Evolutionary conservation across 2,113 vertebrate species (phyloP), one percentile per base, ranked within the genome.

Genomic region (Lucifuga dentata): DNA sequence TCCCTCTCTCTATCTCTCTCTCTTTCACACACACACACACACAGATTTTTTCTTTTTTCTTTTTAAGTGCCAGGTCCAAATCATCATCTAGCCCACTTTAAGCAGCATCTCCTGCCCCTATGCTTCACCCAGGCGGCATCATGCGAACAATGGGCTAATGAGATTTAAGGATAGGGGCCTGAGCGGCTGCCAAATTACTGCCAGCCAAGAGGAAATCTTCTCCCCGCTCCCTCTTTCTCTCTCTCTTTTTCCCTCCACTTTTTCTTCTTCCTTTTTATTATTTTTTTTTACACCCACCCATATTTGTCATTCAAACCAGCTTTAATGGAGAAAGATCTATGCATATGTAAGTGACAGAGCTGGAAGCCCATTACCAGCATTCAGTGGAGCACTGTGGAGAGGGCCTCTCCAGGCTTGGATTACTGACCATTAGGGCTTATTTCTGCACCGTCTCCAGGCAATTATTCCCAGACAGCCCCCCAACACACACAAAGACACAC

Each of bases 111-210:
- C 71, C 51, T 84, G 90, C 88, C 75, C 73, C 76, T 46, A 24
- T 53, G 46, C 59, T 73, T 80, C 80, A 81, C 71, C 80, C 71
- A 76, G 76, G 57, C 92, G 84, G 90, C 93, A 88, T 92, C 94
- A 94, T 90, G 74, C 11, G 71, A 87, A 95, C 94, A 94, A 95
- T 93, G 74, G 78, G 80, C 86, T 90, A 88, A 90, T 91, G 86
- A 90, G 84, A 89, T 90, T 89, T 87, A 89, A 91, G 78, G 78
- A 91, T 72, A 83, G 78, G 78, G 63, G 67, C 74, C 72, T 65
- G 80, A 88, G 77, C 71, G 68, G 50, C 84, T 86, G 85, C 85
- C 89, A 91, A 86, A 89, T 91, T 86, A 89, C 87, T 86, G 83
- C 86, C 77, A 89, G 76, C 79, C 64, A 63, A 77, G 80, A 84